phyloP scores from a whole-genome alignment of 2,797 vertebrate species.

The Myotis pilosus region DNA sequence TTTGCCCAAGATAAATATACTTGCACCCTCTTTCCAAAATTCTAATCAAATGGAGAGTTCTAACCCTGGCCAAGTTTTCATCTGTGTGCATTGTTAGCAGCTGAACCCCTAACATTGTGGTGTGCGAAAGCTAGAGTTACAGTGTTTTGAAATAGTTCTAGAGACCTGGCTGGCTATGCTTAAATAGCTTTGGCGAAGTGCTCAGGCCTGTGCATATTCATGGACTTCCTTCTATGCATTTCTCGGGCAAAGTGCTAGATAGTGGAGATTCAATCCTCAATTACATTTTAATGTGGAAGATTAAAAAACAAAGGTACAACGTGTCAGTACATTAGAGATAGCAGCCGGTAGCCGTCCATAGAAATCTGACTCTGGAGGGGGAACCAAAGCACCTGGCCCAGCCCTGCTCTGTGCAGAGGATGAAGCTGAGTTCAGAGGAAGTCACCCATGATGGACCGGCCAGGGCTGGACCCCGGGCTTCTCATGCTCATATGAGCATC shows the following conservation, averaged over 20 bases:
- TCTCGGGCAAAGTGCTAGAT: neutral
- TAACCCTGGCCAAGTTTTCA: constrained; percentile 23
- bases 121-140: neutral
- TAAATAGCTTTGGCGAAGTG: neutral
- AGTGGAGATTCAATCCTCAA: neutral
- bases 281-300: constrained; percentile 13
- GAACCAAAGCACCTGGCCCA: neutral
- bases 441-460: neutral
- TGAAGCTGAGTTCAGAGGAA: neutral
- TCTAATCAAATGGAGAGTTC: constrained; percentile 37
- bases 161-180: neutral
- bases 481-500: neutral
- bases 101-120: neutral
- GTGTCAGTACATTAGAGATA: neutral
- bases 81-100: constrained; percentile 5
- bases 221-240: neutral
- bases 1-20: neutral
- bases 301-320: neutral
- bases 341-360: neutral
- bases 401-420: neutral
- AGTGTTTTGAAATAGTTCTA: neutral
- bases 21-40: constrained; percentile 38
- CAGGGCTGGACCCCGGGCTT: neutral
- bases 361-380: neutral
- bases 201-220: neutral